Evolutionary conservation across 2,888 invertebrate genomes (phyloP), one percentile per base, ranked within the genome.

Genomic region (Acanthopleura granulata): DNA sequence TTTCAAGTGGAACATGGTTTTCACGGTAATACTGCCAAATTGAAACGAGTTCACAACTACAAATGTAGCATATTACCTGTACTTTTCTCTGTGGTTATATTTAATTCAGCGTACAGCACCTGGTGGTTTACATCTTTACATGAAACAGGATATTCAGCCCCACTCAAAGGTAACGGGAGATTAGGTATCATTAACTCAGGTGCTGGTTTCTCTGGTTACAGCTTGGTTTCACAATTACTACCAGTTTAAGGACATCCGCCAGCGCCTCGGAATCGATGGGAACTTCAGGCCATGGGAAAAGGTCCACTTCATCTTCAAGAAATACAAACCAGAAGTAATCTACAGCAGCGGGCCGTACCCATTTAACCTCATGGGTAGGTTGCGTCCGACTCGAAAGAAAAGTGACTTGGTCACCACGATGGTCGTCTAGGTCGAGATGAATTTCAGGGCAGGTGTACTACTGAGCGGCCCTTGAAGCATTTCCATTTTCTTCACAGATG

Each of bases 141-240:
- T 6, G 9, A 3, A 9, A 9, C 40, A 40, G 4, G 9, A 9
- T 40, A 6, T 40, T 40, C 40, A 40, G 4, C 40, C 40, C 40
- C 9, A 40, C 40, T 6, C 40, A 51, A 18, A 18, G 51, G 51
- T 51, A 16, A 18, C 15, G 51, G 51, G 51, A 51, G 51, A 51
- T 51, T 51, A 51, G n/a, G n/a, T 9, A 40, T 6, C 9, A 40
- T 61, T 61, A 22, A 61, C 25, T 6, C 49, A 27, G 66, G 27
- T 71, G 9, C 40, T 40, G 40, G 40, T 9, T 6, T 40, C 40
- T 72, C 70, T 22, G 57, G 27, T 61, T 25, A 0, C 50, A 77
- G 77, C 75, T 22, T 77, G 77, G 77, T 75, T 77, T 50, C 62
- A 75, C 25, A 77, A 77, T 49, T 75, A 77, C 70, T 72, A 75